Evolutionary conservation across 2,888 invertebrate species (phyloP).

Genomic region (Dinocampus coccinellae): DNA sequence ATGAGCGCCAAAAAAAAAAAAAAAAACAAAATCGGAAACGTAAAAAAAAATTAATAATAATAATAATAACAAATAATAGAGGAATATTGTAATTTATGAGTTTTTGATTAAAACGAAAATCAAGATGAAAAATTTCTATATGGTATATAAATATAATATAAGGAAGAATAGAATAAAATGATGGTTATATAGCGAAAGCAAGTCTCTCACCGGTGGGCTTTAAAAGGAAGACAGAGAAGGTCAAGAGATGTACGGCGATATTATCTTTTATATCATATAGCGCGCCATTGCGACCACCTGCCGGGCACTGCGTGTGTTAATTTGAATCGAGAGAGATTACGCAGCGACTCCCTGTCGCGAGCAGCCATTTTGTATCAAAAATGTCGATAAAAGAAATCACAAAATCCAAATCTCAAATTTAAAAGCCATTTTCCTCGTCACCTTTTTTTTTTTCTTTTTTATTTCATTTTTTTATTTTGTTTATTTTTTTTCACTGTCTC

Average conservation of each 20-base stretch:
- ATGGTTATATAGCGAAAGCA: slow-evolving; percentile 16
- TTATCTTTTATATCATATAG: slow-evolving; percentile 60
- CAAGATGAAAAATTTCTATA: slow-evolving; percentile 4
- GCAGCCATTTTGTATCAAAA: slow-evolving; percentile 70
- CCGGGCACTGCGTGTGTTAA: slow-evolving; percentile 72
- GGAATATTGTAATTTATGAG: neutral
- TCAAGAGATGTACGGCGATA: slow-evolving; percentile 59
- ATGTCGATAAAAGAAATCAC: slow-evolving; percentile 68
- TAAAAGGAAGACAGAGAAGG: slow-evolving; percentile 36
- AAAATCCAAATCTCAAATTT: slow-evolving; percentile 30
- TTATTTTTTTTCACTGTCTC: neutral
- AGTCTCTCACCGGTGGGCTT: slow-evolving; percentile 40
- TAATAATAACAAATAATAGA: slow-evolving; percentile 34
- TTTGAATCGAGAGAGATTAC: slow-evolving; percentile 76
- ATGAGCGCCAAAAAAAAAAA: neutral
- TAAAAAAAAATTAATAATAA: too few species aligned
- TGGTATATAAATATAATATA: neutral
- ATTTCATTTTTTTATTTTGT: too few species aligned
- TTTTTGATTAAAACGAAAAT: neutral
- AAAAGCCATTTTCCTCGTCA: slow-evolving; percentile 4
- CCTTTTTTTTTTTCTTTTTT: too few species aligned
- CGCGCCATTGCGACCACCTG: slow-evolving; percentile 49
- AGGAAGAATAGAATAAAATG: slow-evolving; percentile 15
- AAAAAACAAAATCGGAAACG: slow-evolving; percentile 25
- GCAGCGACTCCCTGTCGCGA: slow-evolving; percentile 68